These are phyloP conservation scores for Drosophila quadrilineata DNA, from an alignment of 1,140 invertebrate species.

Conservation along the genomic window DNA sequence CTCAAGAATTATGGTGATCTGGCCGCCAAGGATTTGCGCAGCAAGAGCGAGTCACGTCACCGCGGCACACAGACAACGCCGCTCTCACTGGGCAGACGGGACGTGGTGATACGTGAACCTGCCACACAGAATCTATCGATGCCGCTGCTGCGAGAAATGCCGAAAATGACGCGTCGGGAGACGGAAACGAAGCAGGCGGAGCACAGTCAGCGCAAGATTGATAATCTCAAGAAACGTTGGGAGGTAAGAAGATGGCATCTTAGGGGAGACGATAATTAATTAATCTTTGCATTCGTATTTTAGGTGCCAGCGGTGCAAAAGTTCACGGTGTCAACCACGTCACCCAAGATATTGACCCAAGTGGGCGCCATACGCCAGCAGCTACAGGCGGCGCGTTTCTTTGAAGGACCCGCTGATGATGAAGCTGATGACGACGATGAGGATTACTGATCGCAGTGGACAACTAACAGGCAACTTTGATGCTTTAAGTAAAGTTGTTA, in stretches of 20 bases:
- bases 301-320: constrained; percentile 77
- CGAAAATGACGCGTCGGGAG: constrained; percentile 74
- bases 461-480: constrained; percentile 38
- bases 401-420: constrained; percentile 23
- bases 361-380: constrained; percentile 76
- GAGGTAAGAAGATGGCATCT: constrained; percentile 51
- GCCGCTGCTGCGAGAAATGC: constrained; percentile 76
- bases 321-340: constrained; percentile 58
- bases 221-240: constrained; percentile 67
- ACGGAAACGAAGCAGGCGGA: constrained; percentile 10
- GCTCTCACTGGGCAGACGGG: constrained; percentile 36
- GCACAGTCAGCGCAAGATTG: constrained; percentile 42
- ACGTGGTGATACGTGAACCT: constrained; percentile 62
- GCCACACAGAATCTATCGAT: constrained; percentile 69
- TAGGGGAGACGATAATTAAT: not conserved
- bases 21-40: constrained; percentile 48
- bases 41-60: constrained; percentile 61
- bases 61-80: constrained; percentile 71
- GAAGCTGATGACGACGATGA: constrained; percentile 22
- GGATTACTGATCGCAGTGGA: constrained; percentile 38
- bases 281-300: not conserved
- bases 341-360: constrained; percentile 71
- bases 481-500: constrained; percentile 10
- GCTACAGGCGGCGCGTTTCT: constrained; percentile 67
- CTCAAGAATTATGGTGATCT: constrained; percentile 72